A percentile compares a stretch with the other conserved stretches of the same genome.
phyloP scores from a whole-genome alignment of 2,888 invertebrate genomes.

The Rhagophthalmus giganteus region DNA sequence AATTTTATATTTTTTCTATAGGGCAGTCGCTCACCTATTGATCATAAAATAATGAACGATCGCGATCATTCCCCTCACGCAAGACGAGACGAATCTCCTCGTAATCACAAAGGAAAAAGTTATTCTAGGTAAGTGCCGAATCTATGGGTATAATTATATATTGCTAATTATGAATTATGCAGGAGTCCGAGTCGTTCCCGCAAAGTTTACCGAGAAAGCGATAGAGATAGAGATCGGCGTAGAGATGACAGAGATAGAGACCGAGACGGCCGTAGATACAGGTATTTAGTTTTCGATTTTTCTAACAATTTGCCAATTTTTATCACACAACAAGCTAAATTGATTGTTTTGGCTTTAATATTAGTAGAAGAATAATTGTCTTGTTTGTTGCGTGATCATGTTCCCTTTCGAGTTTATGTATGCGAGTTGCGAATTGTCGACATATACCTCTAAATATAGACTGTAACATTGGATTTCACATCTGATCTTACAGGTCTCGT shows the following conservation, averaged over 20 bases:
- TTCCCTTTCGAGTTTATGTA: constrained; percentile 7
- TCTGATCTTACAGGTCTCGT: constrained; percentile 55
- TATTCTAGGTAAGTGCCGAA: constrained; percentile 50
- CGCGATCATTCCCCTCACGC: constrained; percentile 51
- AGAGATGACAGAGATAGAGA: constrained; percentile 54
- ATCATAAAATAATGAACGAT: constrained; percentile 47
- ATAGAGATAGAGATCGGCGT: constrained; percentile 51
- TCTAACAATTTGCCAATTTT: not conserved
- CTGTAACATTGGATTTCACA: constrained; percentile 39
- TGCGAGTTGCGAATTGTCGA: constrained; percentile 25
- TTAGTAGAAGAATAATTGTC: too few relatives aligned
- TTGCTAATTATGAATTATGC: too few relatives aligned
- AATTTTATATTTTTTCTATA: too few relatives aligned
- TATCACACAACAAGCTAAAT: constrained; percentile 2
- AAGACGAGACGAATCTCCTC: constrained; percentile 52
- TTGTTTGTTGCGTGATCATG: constrained; percentile 13
- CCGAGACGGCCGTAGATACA: constrained; percentile 52
- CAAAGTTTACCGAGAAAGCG: constrained; percentile 52
- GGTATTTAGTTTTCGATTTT: constrained; percentile 39
- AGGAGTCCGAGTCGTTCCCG: constrained; percentile 53
- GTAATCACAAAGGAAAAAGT: constrained; percentile 53
- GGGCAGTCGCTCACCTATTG: constrained; percentile 48
- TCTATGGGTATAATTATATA: not conserved
- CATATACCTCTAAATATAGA: constrained; percentile 14
- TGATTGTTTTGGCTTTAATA: too few relatives aligned